Evolutionary conservation across 2,113 vertebrate species (phyloP).

Genomic region (Merops nubicus): DNA sequence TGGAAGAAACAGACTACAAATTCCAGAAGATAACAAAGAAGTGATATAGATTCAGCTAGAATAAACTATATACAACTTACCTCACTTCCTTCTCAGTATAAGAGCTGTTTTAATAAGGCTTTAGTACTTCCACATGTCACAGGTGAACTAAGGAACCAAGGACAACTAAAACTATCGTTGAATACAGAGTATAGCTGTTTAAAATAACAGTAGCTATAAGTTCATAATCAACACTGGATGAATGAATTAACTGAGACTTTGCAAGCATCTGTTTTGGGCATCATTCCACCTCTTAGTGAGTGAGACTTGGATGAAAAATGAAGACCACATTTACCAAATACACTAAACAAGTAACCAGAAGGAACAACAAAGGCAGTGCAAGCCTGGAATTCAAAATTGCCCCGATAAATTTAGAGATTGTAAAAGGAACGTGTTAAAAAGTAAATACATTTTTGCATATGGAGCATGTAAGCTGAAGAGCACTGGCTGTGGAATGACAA

Average conservation of each 20-base stretch:
- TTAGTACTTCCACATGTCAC: background rate
- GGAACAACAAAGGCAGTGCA: background rate
- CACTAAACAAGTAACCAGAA: conserved; percentile 16
- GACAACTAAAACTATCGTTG: background rate
- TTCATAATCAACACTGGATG: background rate
- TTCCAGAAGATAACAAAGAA: background rate
- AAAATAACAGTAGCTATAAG: background rate
- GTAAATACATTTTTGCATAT: background rate
- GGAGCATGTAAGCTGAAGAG: background rate
- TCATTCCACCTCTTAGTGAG: conserved; percentile 44
- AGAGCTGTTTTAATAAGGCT: background rate
- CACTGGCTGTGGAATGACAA: background rate
- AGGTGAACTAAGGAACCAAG: background rate
- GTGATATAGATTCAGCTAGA: background rate
- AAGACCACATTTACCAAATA: conserved; percentile 23
- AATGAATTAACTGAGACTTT: background rate
- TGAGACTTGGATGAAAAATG: conserved; percentile 24
- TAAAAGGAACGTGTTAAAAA: background rate
- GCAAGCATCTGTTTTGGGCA: conserved; percentile 26
- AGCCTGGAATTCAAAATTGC: background rate
- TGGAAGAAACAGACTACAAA: background rate
- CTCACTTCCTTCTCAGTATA: background rate
- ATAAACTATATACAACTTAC: background rate
- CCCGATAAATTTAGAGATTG: background rate
- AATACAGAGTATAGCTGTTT: background rate